phyloP scores from a whole-genome alignment of 2,888 invertebrate genomes.

The Aphodius granarius region DNA sequence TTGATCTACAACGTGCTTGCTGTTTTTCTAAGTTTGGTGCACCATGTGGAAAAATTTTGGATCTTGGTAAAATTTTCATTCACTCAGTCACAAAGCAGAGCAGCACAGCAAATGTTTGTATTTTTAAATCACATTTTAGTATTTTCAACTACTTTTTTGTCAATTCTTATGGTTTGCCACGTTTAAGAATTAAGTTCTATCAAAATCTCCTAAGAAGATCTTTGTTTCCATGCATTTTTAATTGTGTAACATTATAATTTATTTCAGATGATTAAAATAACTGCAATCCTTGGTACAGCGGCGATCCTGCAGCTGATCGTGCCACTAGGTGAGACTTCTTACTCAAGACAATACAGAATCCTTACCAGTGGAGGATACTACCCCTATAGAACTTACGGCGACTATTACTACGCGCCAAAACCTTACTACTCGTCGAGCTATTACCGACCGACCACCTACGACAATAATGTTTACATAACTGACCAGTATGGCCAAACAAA shows the following conservation, averaged over 20 bases:
- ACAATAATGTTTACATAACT: constrained; percentile 47
- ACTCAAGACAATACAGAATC: constrained; percentile 20
- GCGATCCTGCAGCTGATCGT: constrained; percentile 20
- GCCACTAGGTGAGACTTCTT: constrained; percentile 22
- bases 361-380: constrained; percentile 20
- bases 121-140: too few species aligned
- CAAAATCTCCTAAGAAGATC: too few species aligned
- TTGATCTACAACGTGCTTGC: too few species aligned
- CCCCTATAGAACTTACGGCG: constrained; percentile 24
- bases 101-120: too few species aligned
- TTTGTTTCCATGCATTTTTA: not conserved
- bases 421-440: not conserved
- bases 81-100: too few species aligned
- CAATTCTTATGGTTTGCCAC: too few species aligned
- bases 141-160: too few species aligned
- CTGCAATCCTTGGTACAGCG: not conserved
- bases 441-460: constrained; percentile 26
- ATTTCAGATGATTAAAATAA: not conserved
- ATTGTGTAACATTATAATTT: not conserved
- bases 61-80: too few species aligned
- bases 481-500: constrained; percentile 49
- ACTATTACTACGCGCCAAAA: constrained; percentile 4
- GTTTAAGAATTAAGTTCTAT: too few species aligned
- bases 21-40: too few species aligned
- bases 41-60: too few species aligned